Conservation (phyloP, 2,113 vertebrate species). For the Guaruba guarouba region DNA sequence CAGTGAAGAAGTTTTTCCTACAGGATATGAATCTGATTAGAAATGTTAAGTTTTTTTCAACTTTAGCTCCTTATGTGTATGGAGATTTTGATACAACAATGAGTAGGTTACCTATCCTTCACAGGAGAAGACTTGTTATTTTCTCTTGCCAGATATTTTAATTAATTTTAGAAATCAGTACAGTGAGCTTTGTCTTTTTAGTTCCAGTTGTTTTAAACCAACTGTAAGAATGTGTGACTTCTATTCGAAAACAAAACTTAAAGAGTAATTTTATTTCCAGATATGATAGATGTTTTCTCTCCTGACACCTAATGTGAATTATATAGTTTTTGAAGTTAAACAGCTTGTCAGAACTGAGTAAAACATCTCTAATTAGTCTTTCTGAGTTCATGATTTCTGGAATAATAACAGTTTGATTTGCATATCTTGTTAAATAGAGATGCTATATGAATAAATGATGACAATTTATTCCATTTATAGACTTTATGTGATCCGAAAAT, state of each 20-base stretch:
- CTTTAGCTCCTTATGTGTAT: neutral
- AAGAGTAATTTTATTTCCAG: slow-evolving; percentile 31
- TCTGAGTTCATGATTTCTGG: slow-evolving; percentile 32
- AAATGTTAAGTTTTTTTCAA: neutral
- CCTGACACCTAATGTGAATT: neutral
- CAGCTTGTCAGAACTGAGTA: slow-evolving; percentile 11
- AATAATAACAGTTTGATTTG: slow-evolving; percentile 50
- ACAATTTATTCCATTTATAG: slow-evolving; percentile 23
- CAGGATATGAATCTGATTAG: neutral
- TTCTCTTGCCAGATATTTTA: neutral
- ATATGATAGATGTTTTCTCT: neutral
- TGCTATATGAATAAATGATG: slow-evolving; percentile 37
- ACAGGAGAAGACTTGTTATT: neutral
- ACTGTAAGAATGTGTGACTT: neutral
- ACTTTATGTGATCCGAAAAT: slow-evolving; percentile 14
- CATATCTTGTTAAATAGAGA: slow-evolving; percentile 40
- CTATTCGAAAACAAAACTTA: slow-evolving; percentile 23
- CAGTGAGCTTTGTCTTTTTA: slow-evolving; percentile 18
- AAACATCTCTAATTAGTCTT: slow-evolving; percentile 29
- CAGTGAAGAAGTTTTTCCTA: neutral
- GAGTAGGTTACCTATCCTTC: neutral
- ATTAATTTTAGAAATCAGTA: neutral
- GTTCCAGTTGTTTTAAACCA: slow-evolving; percentile 44
- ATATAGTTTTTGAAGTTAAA: neutral
- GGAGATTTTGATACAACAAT: neutral